Evolutionary conservation across 2,888 invertebrate genomes (phyloP).

Genomic region (Minunthozetes semirufus): DNA sequence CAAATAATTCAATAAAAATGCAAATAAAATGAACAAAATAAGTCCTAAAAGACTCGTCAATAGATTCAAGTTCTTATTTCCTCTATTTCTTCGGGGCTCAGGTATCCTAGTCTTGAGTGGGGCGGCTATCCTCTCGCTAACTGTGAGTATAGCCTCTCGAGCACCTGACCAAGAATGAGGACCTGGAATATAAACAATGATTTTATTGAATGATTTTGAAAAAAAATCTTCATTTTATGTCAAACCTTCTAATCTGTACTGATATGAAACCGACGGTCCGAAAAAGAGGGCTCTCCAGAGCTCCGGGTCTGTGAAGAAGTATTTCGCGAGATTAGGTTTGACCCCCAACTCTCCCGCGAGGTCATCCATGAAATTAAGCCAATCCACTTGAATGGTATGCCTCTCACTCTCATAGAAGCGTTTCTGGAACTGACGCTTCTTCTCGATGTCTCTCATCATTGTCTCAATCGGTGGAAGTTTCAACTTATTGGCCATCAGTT

Average conservation of each 20-base stretch:
- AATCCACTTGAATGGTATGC: constrained; percentile 42
- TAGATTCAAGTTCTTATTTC: no score
- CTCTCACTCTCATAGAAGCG: constrained; percentile 40
- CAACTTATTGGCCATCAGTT: constrained; percentile 46
- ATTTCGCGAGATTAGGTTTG: constrained; percentile 48
- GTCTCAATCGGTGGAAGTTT: constrained; percentile 45
- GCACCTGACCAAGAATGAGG: no score
- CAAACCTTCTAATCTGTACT: constrained; percentile 46
- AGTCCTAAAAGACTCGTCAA: no score
- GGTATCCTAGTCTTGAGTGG: no score
- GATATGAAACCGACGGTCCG: constrained; percentile 48
- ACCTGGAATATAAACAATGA: no score
- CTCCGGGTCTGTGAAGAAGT: constrained; percentile 44
- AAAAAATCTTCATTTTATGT: no score
- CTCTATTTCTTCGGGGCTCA: no score
- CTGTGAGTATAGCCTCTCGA: no score
- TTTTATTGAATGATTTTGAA: no score
- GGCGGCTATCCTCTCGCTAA: no score
- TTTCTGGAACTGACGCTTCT: constrained; percentile 44
- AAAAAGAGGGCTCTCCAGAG: constrained; percentile 45
- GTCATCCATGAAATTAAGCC: constrained; percentile 50
- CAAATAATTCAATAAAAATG: background rate
- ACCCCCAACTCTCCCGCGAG: constrained; percentile 49
- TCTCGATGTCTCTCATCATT: constrained; percentile 49
- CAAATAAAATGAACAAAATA: no score